A percentile compares a stretch with the other conserved stretches of the same genome.
phyloP scores from a whole-genome alignment of 2,113 vertebrate species.

The Entelurus aequoreus region DNA sequence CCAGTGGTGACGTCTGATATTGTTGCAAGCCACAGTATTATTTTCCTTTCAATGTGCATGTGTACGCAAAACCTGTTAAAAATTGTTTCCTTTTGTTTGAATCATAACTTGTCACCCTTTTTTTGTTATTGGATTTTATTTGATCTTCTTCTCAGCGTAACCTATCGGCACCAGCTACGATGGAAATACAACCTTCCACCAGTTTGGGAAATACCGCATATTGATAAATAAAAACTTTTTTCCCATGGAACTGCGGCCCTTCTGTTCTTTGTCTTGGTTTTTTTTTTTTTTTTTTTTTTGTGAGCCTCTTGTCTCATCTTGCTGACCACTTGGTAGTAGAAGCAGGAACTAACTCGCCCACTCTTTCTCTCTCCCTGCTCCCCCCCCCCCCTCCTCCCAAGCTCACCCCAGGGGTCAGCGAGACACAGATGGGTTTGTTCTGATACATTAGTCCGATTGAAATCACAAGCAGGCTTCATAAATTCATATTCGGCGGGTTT shows the following conservation, averaged over 20 bases:
- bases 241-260: conserved; percentile 77
- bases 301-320: conserved; percentile 26
- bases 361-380: conserved; percentile 19
- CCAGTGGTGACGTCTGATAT: conserved; percentile 56
- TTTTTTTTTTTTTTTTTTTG: too few species aligned
- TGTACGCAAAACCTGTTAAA: conserved; percentile 60
- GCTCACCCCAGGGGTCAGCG: conserved; percentile 63
- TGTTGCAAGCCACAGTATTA: conserved; percentile 72
- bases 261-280: conserved; percentile 26
- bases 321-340: conserved; percentile 16
- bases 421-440: conserved; percentile 73
- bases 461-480: conserved; percentile 70
- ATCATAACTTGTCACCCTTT: conserved; percentile 70
- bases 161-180: conserved; percentile 76
- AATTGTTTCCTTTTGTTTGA: conserved; percentile 67
- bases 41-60: conserved; percentile 68
- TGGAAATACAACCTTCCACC: conserved; percentile 78
- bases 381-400: conserved; percentile 4
- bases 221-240: conserved; percentile 88
- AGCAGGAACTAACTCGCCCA: conserved; percentile 35
- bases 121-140: conserved; percentile 54
- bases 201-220: conserved; percentile 84
- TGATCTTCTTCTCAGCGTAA: conserved; percentile 64
- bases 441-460: conserved; percentile 75
- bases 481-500: conserved; percentile 62